phyloP scores from a whole-genome alignment of 1,140 invertebrate genomes.

The Orius insidiosus region DNA sequence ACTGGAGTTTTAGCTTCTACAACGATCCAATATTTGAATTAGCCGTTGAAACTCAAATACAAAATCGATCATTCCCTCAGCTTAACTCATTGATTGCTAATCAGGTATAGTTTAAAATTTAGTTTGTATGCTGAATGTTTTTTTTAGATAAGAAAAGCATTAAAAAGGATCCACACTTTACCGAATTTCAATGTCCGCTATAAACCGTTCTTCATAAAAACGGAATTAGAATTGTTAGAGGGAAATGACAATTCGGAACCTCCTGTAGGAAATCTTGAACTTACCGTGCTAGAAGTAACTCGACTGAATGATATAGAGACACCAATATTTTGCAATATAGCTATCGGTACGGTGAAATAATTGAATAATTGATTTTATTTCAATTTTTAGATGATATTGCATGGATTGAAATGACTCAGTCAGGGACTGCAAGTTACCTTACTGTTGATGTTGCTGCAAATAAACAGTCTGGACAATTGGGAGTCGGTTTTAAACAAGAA shows the following conservation, averaged over 20 bases:
- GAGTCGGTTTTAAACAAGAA: constrained; percentile 49
- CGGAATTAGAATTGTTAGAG: constrained; percentile 41
- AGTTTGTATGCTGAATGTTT: not conserved
- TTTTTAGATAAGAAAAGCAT: constrained; percentile 56
- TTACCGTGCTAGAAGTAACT: constrained; percentile 61
- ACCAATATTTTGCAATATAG: constrained; percentile 53
- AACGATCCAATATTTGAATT: constrained; percentile 72
- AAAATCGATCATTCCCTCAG: constrained; percentile 73
- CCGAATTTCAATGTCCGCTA: constrained; percentile 87
- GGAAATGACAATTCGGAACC: constrained; percentile 33
- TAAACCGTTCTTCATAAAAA: constrained; percentile 67
- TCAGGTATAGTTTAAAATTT: constrained; percentile 28
- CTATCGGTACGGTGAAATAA: constrained; percentile 37
- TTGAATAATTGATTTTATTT: not conserved
- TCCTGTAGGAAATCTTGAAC: constrained; percentile 54
- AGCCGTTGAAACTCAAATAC: constrained; percentile 74
- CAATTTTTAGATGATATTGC: constrained; percentile 30
- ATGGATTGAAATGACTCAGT: constrained; percentile 35
- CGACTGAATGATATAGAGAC: constrained; percentile 38
- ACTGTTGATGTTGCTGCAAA: constrained; percentile 44
- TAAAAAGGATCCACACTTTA: constrained; percentile 77
- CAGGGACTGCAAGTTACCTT: constrained; percentile 33
- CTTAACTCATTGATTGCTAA: constrained; percentile 75
- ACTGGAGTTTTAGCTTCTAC: constrained; percentile 86
- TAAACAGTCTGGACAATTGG: constrained; percentile 42